Evolutionary conservation across 2,888 invertebrate species (phyloP), one percentile per base, ranked within the genome.

Genomic region (Corbicula japonica): DNA sequence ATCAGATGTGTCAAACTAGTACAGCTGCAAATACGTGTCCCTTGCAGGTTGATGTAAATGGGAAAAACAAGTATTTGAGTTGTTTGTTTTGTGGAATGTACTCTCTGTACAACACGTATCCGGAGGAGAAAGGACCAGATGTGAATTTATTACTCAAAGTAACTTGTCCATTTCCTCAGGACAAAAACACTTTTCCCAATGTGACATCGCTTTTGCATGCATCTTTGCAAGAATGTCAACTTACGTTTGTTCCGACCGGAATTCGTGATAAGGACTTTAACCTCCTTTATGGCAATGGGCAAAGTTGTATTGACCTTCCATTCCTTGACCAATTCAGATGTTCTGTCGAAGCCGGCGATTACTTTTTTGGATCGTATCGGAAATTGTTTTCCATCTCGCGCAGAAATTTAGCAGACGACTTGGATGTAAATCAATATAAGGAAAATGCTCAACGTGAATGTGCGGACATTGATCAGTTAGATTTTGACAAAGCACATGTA

Each of bases 351-450:
- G 6, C 1, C 1, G 62, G 46, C 2, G 10, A 10, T 18, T 62
- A 21, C 21, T 46, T 1, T 2, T 62, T 46, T 46, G 62, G 62
- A 46, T 44, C 62, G 30, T 62, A 62, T 21, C 44, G 62, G 46
- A 62, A 62, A 46, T 28, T 62, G 28, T 62, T 62, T 62, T 44
- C 62, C 8, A 28, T 62, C 30, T 32, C 46, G 30, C 21, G 21
- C 0, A n/a, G n/a, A 15, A 30, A 15, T 28, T 62, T 18, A 46
- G n/a, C 44, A n/a, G 44, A 41, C 10, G 6, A 32, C 1, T 46
- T 62, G 26, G 35, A 12, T 3, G 30, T 23, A 8, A 12, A 32
- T n/a, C 30, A 18, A 3, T 23, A 1, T 1, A 32, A n/a, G 15
- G 10, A 1, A 34, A 35, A 15, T 15, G 34, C 18, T 32, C 18